Base-by-base conservation (phyloP, 2,113 vertebrate species). In the Saguinus imperator region DNA sequence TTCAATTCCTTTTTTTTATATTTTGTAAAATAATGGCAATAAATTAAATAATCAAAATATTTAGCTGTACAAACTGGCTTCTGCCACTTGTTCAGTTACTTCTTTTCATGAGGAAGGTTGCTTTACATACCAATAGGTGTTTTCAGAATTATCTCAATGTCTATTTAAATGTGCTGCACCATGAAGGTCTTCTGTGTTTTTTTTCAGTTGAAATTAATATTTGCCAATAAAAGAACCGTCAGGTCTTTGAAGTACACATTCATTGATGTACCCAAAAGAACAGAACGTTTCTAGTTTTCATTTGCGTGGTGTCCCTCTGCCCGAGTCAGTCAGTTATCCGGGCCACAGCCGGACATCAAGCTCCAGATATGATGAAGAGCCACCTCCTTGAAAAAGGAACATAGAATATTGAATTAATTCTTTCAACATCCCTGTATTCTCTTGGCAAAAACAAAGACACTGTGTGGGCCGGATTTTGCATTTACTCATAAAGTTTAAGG, bases 181-280 rank as follows among this genome's bases (percentile, higher is more conserved):
- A 97, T 98, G 89, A 98, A 98, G 98, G 98, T 98, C 98, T 98
- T 98, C 97, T 97, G 93, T 80, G 94, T 98, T 98, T 40, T 40
- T 98, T 98, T 98, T 98, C 97, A 96, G 96, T 93, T 98, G 97
- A 98, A 98, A 98, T 98, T 96, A 90, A 98, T 98, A 98, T 97
- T 97, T 98, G 97, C 98, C 98, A 96, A 97, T 97, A 96, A 98
- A 98, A 98, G 98, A 98, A 98, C 98, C 98, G 98, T 98, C 98
- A 97, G 96, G 98, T 98, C 97, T 98, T 95, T 66, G 92, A 97
- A 98, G 94, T 97, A 98, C 98, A 98, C 97, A 98, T 97, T 98
- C 98, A 97, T 96, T 98, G 98, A 98, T 97, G 97, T 91, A 73
- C 97, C 98, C 97, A 94, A 97, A 99, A 98, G 98, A 98, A 97